A percentile compares a stretch with the other conserved stretches of the same genome.
These are phyloP conservation scores for Drosophila mimetica DNA, from an alignment of 2,888 invertebrate genomes.

Conservation along the genomic window DNA sequence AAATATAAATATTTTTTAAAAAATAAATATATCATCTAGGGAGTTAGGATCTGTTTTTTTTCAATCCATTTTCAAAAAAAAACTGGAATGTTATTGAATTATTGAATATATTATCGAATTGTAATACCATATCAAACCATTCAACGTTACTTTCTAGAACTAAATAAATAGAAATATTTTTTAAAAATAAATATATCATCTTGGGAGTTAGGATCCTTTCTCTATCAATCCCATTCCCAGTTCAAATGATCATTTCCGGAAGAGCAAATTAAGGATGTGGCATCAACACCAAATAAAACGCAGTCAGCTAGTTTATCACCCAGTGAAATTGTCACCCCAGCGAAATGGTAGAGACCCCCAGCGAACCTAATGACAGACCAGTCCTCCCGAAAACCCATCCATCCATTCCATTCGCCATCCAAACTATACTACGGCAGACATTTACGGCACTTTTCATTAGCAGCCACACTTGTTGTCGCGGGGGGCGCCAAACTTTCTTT, in stretches of 20 bases:
- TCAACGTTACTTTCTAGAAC: no score
- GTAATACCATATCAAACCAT: no score
- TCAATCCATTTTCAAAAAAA: no score
- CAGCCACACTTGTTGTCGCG: slow-evolving; percentile 66
- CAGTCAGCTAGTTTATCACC: slow-evolving; percentile 23
- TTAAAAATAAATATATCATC: neutral
- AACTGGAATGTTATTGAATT: no score
- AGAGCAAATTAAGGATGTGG: slow-evolving; percentile 1
- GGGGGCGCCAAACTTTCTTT: slow-evolving; percentile 29
- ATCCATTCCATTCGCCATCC: slow-evolving; percentile 21
- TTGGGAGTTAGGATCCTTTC: neutral
- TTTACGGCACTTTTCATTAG: slow-evolving; percentile 72
- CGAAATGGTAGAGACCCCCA: neutral
- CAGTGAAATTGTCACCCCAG: neutral
- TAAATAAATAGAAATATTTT: no score
- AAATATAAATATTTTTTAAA: no score
- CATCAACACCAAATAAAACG: slow-evolving; percentile 6
- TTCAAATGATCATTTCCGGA: neutral
- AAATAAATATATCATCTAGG: no score
- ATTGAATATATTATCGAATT: no score
- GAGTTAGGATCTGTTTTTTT: neutral
- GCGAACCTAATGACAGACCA: slow-evolving; percentile 15
- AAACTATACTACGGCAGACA: slow-evolving; percentile 51
- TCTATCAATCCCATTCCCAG: neutral
- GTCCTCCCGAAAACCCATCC: slow-evolving; percentile 11